A percentile compares a stretch with the other conserved stretches of the same genome.
Conservation (phyloP, 2,888 invertebrate genomes). For the Hylaea fasciaria region DNA sequence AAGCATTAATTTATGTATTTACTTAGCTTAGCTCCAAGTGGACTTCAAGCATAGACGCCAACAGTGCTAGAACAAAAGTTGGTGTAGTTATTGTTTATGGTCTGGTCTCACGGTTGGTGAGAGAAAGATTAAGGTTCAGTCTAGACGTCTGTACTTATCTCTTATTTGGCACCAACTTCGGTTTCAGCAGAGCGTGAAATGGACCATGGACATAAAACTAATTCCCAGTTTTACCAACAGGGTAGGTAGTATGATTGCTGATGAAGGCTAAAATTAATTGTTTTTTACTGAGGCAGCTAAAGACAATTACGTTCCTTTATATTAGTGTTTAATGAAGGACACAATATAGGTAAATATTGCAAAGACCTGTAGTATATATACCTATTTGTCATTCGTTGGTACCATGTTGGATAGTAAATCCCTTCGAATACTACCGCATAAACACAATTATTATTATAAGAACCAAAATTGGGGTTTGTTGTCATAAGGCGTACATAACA, state of each 20-base stretch:
- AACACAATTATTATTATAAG: too few species aligned
- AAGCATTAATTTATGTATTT: not conserved
- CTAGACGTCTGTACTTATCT: constrained; percentile 36
- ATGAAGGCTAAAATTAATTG: not conserved
- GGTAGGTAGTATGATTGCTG: not conserved
- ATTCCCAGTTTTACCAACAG: not conserved
- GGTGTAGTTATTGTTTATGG: constrained; percentile 38
- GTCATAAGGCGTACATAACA: too few species aligned
- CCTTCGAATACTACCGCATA: too few species aligned
- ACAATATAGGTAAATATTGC: too few species aligned
- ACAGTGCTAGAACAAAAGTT: constrained; percentile 29
- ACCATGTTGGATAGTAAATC: too few species aligned
- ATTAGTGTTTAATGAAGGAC: too few species aligned
- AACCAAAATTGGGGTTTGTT: too few species aligned
- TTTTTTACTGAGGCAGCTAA: too few species aligned
- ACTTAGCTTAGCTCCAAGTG: constrained; percentile 2
- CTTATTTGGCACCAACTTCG: constrained; percentile 22
- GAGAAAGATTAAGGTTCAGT: constrained; percentile 37
- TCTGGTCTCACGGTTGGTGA: constrained; percentile 30
- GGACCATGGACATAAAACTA: constrained; percentile 12
- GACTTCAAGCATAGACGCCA: not conserved
- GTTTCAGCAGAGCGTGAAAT: constrained; percentile 18
- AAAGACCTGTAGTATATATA: too few species aligned
- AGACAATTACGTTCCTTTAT: too few species aligned
- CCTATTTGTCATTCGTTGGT: too few species aligned